Conservation (phyloP, 2,888 invertebrate species). For the Antitype chi region DNA sequence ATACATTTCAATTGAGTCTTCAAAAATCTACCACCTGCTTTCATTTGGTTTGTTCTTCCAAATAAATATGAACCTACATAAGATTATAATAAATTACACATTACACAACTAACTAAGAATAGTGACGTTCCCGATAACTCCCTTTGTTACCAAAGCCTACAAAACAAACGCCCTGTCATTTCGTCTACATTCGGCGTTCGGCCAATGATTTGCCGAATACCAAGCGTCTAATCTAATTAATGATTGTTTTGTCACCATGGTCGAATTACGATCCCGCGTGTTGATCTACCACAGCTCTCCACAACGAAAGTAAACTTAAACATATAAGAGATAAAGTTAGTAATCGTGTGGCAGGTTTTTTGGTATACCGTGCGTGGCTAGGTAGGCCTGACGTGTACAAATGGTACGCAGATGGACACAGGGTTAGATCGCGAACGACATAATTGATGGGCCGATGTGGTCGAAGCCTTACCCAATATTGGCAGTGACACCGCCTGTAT, state of each 20-base stretch:
- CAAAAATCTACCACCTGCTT: too few relatives aligned
- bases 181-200: slow-evolving; percentile 68
- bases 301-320: slow-evolving; percentile 59
- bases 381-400: slow-evolving; percentile 83
- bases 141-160: slow-evolving; percentile 63
- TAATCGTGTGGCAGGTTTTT: slow-evolving; percentile 57
- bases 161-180: slow-evolving; percentile 79
- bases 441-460: slow-evolving; percentile 84
- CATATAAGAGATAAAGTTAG: slow-evolving; percentile 55
- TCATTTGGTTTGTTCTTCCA: background rate
- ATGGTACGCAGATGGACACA: slow-evolving; percentile 85
- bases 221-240: slow-evolving; percentile 82
- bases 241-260: slow-evolving; percentile 83
- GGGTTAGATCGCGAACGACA: slow-evolving; percentile 85
- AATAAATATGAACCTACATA: background rate
- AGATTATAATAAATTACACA: slow-evolving; percentile 8
- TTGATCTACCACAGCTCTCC: slow-evolving; percentile 63
- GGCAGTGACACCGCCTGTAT: slow-evolving; percentile 72
- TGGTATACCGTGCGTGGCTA: slow-evolving; percentile 65
- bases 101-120: slow-evolving; percentile 41
- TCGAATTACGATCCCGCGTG: slow-evolving; percentile 77
- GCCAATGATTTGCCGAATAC: slow-evolving; percentile 82
- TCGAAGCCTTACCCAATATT: slow-evolving; percentile 72
- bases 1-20: background rate
- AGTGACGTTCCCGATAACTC: slow-evolving; percentile 52